Base-by-base conservation (phyloP, 2,888 invertebrate species). In the Miltochrista miniata region DNA sequence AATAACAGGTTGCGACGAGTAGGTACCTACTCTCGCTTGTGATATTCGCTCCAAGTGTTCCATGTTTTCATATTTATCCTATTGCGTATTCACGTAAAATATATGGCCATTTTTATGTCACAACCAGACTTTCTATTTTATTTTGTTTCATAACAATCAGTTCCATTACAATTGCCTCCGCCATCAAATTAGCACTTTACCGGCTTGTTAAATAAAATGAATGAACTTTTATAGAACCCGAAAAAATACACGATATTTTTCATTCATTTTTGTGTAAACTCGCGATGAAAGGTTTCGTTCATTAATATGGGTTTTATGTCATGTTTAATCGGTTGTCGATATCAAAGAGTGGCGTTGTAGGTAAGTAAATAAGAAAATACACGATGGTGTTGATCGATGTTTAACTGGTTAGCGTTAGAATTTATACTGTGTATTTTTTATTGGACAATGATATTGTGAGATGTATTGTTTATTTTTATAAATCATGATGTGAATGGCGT, bases 281-380 rank as follows among this genome's bases (percentile, higher is more conserved):
- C 12, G 36, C 40, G 39, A 54, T 51, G 45, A 51, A 60, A 61
- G 47, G 49, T 33, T 53, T 52, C 46, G 1, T 41, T 51, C 43
- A 62, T 49, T 46, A 45, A 62, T 58, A 52, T 48, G 34, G 51
- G 43, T 58, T 57, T 43, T 49, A 53, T 65, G 60, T 60, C 54
- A 47, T 55, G 60, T 65, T 62, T 33, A 58, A 54, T 62, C 60
- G 54, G 40, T 38, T 46, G 44, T 39, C 35, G 24, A 8, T 10
- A 44, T 44, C 11, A 36, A 35, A 35, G 44, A 35, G 35, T 44
- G 15, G 45, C n/a, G 40, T 36, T 45, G 31, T 15, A 33, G 33
- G 24, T 12, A 33, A n/a, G 44, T 11, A 24, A 35, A 35, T 44
- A 35, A 29, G 14, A 35, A 24, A 24, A 42, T 11, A 7, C 7